Base-by-base conservation (phyloP, 2,113 vertebrate species). In the Sapajus apella region DNA sequence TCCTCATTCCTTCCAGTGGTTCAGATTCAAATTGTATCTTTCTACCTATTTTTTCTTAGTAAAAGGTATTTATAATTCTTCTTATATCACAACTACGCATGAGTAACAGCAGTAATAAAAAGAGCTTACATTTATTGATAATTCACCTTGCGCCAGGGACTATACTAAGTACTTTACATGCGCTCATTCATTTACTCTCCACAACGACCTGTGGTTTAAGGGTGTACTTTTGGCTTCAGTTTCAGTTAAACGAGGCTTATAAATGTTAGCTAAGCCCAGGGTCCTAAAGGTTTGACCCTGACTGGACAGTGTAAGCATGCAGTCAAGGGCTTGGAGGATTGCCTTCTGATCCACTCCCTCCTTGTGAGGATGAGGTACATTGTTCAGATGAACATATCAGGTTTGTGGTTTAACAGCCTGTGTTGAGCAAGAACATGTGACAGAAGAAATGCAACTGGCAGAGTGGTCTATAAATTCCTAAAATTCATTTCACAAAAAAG, bases 231-330 rank as follows among this genome's bases (percentile, higher is more conserved):
- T 5, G 25, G 52, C 11, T 21, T 11, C n/a, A 5, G 7, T 8
- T 3, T 25, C 30, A 66, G 35, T 70, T 91, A 52, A 6, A 1
- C 18, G 17, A 86, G 40, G 0, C 8, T 96, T n/a, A 21, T 32
- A 58, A 40, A 14, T 47, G 47, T 50, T 47, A 17, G 18, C 14
- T 11, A 16, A 45, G 18, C 16, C 35, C 16, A 2, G 25, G 27
- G 52, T 80, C 55, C 45, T 2, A 9, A 58, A 77, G 8, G 3
- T 10, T 0, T 45, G 77, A 64, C 4, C 18, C 16, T 9, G 50
- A 47, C 1, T 30, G 2, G 3, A 47, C 3, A 5, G 18, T 10
- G 18, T 0, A 23, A 17, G 0, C 1, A 10, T 1, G 0, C 14
- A 18, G 3, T 18, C 20, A 9, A 13, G 2, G 2, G 13, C 3